Evolutionary conservation across 1,140 invertebrate genomes (phyloP), one percentile per base, ranked within the genome.

Genomic region (Scylla paramamosain): DNA sequence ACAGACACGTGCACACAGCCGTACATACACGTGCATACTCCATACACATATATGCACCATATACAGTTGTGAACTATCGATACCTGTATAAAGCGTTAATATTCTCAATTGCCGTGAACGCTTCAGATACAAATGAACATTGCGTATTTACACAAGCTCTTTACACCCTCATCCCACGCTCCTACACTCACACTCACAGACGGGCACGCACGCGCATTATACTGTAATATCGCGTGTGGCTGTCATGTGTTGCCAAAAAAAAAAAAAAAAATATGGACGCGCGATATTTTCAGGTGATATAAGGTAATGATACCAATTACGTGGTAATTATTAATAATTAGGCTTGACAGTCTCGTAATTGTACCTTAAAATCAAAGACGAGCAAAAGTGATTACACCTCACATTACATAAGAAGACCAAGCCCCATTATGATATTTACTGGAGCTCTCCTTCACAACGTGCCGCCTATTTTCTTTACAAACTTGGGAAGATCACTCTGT

Each of bases 291-390:
- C 91, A 29, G 29, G 90, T 92, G 94, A 95, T 95, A 67, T 95
- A 95, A 92, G 84, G 83, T 95, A 95, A 92, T 95, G 94, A 92
- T 91, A 48, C 46, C 94, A 87, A 92, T 95, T 95, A 95, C 90
- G 77, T 84, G 31, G 39, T 92, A 86, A 92, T 95, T 95, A 95
- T 59, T 87, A 95, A 48, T 95, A 95, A 95, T 95, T 95, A 92
- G 92, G 92, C 90, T 87, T 92, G 48, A 48, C 94, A 92, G 90
- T 92, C 83, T 59, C 25, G 52, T 95, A 92, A 95, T 95, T 87
- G 94, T 83, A 28, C 94, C 83, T 59, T 45, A 86, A 45, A 92
- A 94, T 94, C 93, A 94, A 94, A 94, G 93, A 94, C 67, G 29
- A 77, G 28, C 31, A 83, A 45, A 92, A 83, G 67, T 31, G 39